phyloP scores from a whole-genome alignment of 2,113 vertebrate genomes.

The Elephas maximus region DNA sequence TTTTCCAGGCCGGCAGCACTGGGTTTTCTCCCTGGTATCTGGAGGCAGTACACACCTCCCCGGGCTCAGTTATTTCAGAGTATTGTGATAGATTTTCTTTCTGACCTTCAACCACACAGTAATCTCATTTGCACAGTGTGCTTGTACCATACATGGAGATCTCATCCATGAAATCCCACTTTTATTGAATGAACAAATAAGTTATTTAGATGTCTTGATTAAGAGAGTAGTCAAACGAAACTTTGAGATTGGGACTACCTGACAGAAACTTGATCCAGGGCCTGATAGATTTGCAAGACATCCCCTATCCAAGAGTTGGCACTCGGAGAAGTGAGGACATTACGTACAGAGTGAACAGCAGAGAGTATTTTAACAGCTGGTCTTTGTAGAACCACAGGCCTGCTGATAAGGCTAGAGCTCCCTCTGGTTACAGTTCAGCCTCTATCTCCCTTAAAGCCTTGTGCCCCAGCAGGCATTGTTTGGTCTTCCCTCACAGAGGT shows the following conservation, averaged over 20 bases:
- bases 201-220: neutral
- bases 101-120: neutral
- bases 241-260: neutral
- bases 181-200: neutral
- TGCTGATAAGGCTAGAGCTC: neutral
- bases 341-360: neutral
- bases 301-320: neutral
- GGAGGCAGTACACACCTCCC: neutral
- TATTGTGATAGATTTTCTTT: neutral
- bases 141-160: neutral
- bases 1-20: neutral
- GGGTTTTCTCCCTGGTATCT: neutral
- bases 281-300: neutral
- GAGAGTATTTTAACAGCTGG: neutral
- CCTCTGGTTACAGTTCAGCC: neutral
- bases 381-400: neutral
- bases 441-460: neutral
- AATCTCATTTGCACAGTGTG: neutral
- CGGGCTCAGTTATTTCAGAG: neutral
- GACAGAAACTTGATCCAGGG: neutral
- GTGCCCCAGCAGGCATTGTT: neutral
- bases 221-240: neutral
- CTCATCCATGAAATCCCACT: neutral
- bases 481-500: neutral
- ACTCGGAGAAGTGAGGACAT: no score